Base-by-base conservation (phyloP, 2,888 invertebrate species). In the Hirtodrosophila alboralis region DNA sequence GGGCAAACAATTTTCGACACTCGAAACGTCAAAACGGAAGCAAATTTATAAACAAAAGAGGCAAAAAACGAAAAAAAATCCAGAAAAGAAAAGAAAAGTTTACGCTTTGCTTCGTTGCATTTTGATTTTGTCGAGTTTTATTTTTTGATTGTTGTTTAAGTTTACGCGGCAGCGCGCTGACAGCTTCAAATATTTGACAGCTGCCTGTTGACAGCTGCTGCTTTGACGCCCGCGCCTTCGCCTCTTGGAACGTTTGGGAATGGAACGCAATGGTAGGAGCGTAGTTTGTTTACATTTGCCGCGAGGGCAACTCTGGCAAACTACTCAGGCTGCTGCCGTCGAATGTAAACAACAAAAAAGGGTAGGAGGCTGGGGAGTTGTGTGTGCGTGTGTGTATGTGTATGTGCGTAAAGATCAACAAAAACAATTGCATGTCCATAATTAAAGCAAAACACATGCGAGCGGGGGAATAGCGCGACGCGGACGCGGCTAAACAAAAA, bases 391-490 rank as follows among this genome's bases (percentile, higher is more conserved):
- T 13, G 18, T 0, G 18, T 13, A 13, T 10, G 44, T 21, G 26
- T 26, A 31, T 23, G 38, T 37, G 57, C 27, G 54, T 67, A 48
- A 54, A 56, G 54, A 59, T 56, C 31, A 73, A 67, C 70, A 74
- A 63, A 44, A 68, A 61, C 71, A 77, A 65, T 56, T 51, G 36
- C 66, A 43, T 62, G 57, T 41, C 40, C 75, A 81, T 81, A 79
- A 84, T 84, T 78, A 68, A 79, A 81, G 68, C 75, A 71, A 84
- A 84, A 81, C 81, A 79, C 58, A 58, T 3, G 45, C 14, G 73
- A 62, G 37, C n/a, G 57, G 12, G 23, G 21, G 14, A 13, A n/a
- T n/a, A n/a, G n/a, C n/a, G n/a, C n/a, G n/a, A n/a, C n/a, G n/a
- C n/a, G n/a, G n/a, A n/a, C n/a, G n/a, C n/a, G n/a, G 47, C 16